A percentile compares a stretch with the other conserved stretches of the same genome.
Evolutionary conservation across 2,797 vertebrate species (phyloP).

Genomic region (Lacerta bilineata): DNA sequence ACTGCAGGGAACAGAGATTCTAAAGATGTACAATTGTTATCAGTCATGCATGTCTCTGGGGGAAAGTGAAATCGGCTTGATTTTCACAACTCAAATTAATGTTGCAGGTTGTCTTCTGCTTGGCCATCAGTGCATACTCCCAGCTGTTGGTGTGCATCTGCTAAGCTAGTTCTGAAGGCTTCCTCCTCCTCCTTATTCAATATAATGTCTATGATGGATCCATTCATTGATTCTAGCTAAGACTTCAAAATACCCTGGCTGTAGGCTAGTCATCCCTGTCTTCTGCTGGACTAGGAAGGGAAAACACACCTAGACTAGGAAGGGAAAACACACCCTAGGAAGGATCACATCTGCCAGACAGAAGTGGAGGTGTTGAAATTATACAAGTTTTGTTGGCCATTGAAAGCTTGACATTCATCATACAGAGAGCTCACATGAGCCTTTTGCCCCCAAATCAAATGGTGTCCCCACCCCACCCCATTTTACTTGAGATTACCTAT

Average conservation of each 20-base stretch:
- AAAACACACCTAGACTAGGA: background rate
- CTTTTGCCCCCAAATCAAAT: background rate
- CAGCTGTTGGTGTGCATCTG: background rate
- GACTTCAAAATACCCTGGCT: background rate
- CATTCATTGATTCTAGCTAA: slow-evolving; percentile 5
- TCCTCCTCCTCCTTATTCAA: background rate
- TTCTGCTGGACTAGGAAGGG: background rate
- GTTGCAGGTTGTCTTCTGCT: slow-evolving; percentile 52
- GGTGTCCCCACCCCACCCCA: background rate
- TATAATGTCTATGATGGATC: background rate
- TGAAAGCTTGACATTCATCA: background rate
- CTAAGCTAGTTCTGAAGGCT: background rate
- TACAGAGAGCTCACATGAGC: background rate
- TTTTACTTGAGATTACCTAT: background rate
- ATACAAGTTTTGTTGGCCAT: background rate
- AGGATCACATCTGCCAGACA: background rate
- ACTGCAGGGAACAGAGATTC: slow-evolving; percentile 47
- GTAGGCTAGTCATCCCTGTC: too few species aligned
- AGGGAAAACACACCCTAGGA: background rate
- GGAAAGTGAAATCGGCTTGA: slow-evolving; percentile 59
- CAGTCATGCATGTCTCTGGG: slow-evolving; percentile 45
- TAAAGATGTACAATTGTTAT: slow-evolving; percentile 21
- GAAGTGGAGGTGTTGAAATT: background rate
- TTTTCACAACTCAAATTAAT: slow-evolving; percentile 67
- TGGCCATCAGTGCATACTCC: background rate